These are phyloP conservation scores for Pseudococcus longispinus DNA, from an alignment of 2,888 invertebrate species.

Conservation along the genomic window DNA sequence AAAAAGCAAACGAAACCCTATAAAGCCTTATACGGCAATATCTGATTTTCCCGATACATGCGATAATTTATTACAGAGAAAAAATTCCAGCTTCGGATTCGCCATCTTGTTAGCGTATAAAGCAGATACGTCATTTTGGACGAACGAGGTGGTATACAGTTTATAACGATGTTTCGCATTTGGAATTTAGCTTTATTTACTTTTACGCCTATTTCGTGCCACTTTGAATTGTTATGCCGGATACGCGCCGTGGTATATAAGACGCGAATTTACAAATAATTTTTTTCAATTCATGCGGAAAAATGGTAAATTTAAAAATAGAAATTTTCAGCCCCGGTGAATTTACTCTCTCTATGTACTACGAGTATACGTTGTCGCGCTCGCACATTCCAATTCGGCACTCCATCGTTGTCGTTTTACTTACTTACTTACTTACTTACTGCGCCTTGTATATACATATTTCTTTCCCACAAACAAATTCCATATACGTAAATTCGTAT, in stretches of 20 bases:
- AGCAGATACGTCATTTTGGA: slow-evolving; percentile 24
- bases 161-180: slow-evolving; percentile 21
- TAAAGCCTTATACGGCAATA: not conserved
- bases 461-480: slow-evolving; percentile 8
- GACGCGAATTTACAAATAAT: slow-evolving; percentile 38
- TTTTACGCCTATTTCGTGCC: slow-evolving; percentile 28
- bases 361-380: not conserved
- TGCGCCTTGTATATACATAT: not conserved
- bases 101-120: slow-evolving; percentile 34
- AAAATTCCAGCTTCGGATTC: not conserved
- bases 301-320: slow-evolving; percentile 40
- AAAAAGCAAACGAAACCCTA: not conserved
- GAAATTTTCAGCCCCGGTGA: slow-evolving; percentile 37
- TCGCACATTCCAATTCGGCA: not conserved
- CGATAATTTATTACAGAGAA: slow-evolving; percentile 2
- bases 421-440: not conserved
- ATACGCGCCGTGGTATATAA: not conserved
- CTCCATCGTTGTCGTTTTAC: not conserved
- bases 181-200: slow-evolving; percentile 24
- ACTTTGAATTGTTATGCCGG: slow-evolving; percentile 34
- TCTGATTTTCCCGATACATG: not conserved
- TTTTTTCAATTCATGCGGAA: slow-evolving; percentile 45
- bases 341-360: not conserved
- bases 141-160: not conserved
- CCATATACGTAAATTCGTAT: slow-evolving; percentile 17